These are phyloP conservation scores for Kuschelorhynchus macadamiae DNA, from an alignment of 2,888 invertebrate genomes.

Conservation along the genomic window DNA sequence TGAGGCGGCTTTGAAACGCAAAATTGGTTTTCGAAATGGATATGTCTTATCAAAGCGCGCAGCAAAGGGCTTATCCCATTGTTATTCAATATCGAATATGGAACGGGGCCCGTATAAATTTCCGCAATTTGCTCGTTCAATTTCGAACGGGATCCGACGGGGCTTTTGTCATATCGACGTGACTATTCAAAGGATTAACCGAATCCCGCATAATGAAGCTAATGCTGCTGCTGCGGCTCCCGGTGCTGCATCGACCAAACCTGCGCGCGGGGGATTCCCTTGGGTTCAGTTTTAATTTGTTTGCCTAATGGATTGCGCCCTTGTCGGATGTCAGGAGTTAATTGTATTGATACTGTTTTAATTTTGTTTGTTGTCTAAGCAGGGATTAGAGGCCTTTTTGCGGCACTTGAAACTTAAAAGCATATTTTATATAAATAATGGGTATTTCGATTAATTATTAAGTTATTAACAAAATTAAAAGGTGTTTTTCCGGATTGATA, in stretches of 20 bases:
- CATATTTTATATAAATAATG: too few relatives aligned
- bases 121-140: constrained; percentile 55
- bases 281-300: constrained; percentile 44
- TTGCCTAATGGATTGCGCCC: constrained; percentile 45
- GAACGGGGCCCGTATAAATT: constrained; percentile 58
- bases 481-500: too few relatives aligned
- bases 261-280: constrained; percentile 24
- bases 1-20: constrained; percentile 22
- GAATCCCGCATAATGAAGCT: constrained; percentile 54
- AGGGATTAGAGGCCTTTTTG: constrained; percentile 34
- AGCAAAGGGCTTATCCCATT: constrained; percentile 56
- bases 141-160: constrained; percentile 35
- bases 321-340: constrained; percentile 47
- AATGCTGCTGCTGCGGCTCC: neutral
- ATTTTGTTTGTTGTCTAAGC: constrained; percentile 44
- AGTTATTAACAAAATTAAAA: too few relatives aligned
- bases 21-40: constrained; percentile 54
- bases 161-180: constrained; percentile 54
- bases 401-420: constrained; percentile 5
- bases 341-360: constrained; percentile 49
- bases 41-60: constrained; percentile 56
- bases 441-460: too few relatives aligned
- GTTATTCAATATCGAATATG: constrained; percentile 59
- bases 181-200: constrained; percentile 56
- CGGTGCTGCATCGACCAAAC: neutral